Conservation (phyloP, 2,113 vertebrate genomes). For the Xenus cinereus region DNA sequence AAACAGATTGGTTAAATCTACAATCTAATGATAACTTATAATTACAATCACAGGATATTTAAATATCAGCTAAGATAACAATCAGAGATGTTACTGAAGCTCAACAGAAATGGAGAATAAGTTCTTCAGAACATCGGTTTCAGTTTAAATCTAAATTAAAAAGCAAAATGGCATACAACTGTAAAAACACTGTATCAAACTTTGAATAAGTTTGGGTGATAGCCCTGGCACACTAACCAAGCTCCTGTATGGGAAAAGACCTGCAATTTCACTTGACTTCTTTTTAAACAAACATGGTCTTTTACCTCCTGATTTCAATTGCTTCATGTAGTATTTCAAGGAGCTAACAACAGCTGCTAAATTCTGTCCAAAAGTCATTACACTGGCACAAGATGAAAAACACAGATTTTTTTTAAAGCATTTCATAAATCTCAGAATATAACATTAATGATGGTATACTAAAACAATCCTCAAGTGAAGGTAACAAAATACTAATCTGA, state of each 20-base stretch:
- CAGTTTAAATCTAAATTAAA: neutral
- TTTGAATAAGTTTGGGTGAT: neutral
- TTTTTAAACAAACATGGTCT: neutral
- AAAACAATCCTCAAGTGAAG: neutral
- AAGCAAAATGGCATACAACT: neutral
- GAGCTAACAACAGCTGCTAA: neutral
- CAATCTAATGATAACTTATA: neutral
- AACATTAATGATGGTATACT: neutral
- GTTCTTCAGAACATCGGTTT: neutral
- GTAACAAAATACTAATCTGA: neutral
- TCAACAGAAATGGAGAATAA: neutral
- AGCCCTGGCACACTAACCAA: neutral
- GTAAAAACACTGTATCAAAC: neutral
- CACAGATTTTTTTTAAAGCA: neutral
- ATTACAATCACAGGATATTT: neutral
- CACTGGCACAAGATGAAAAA: neutral
- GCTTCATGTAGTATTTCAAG: neutral
- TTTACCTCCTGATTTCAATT: neutral
- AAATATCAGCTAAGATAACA: neutral
- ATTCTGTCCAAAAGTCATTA: neutral
- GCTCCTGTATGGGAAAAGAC: neutral
- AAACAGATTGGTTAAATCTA: neutral
- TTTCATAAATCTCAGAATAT: neutral
- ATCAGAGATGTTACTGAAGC: neutral
- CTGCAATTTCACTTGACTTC: neutral